phyloP scores from a whole-genome alignment of 1,140 invertebrate species.

The silkworm (Bombyx mori) region ASM3026992v2 NC_085114.1:1724001-1724500 shows the following conservation, averaged over 20 bases:
- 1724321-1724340: slow-evolving; percentile 66
- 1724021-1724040: slow-evolving; percentile 58
- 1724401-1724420: slow-evolving; percentile 50
- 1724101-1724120: slow-evolving; percentile 75
- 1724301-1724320: slow-evolving; percentile 73
- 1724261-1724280: slow-evolving; percentile 75
- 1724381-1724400: slow-evolving; percentile 57
- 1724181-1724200: slow-evolving; percentile 67
- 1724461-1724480: slow-evolving; percentile 77
- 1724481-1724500: slow-evolving; percentile 79
- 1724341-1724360: slow-evolving; percentile 72
- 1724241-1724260: slow-evolving; percentile 77
- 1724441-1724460: slow-evolving; percentile 33
- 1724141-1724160: slow-evolving; percentile 63
- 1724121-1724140: slow-evolving; percentile 73
- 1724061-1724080: slow-evolving; percentile 74
- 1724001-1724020: slow-evolving; percentile 65
- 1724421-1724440: slow-evolving; percentile 37
- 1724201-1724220: slow-evolving; percentile 73
- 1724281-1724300: slow-evolving; percentile 73
- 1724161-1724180: slow-evolving; percentile 72
- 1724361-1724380: slow-evolving; percentile 63
- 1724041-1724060: slow-evolving; percentile 65
- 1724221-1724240: slow-evolving; percentile 71
- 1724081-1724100: slow-evolving; percentile 78